Evolutionary conservation across 2,797 vertebrate genomes (phyloP), one percentile per base, ranked within the genome.

Genomic region (Ambastaia sidthimunki): DNA sequence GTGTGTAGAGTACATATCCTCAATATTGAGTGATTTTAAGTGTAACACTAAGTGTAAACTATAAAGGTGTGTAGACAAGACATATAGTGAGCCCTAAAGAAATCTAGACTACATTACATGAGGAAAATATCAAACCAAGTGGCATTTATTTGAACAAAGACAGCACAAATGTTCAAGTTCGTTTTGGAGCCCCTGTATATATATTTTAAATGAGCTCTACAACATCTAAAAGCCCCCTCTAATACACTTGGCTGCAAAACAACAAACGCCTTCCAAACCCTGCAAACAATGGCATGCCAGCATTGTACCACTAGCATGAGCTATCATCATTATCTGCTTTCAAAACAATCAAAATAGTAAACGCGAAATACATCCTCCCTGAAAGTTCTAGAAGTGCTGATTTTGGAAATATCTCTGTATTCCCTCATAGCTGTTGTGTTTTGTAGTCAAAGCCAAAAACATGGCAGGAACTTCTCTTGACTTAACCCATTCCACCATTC

Each of bases 381-480:
- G 11, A 31, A 68, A 57, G 25, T 47, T 54, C 21, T 11, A 16
- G 0, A 60, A 34, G 3, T 70, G 41, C 48, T 70, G 25, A 7
- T 62, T 62, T 71, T 50, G 57, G 11, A 78, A 63, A 78, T 44
- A 37, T 50, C 3, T 62, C 13, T 52, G 28, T 63, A 78, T 78
- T 41, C 16, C 31, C 11, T 65, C 10, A 0, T 41, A 65, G 62
- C 31, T 31, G 41, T 18, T 28, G 31, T 52, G 68, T 63, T 71
- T 71, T 78, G 68, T 54, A 65, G 71, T 31, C 28, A 31, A 28
- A 71, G 16, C 19, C 57, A 78, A 13, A 21, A 78, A 71, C 0
- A 16, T 44, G 50, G 1, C n/a, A 68, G n/a, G 41, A 54, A 15
- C 50, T n/a, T 28, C 47, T n/a, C 55, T 18, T 60, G 37, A 68